Conservation (phyloP, 35 echinoderm and acorn worm species). For the Apostichopus japonicus region DNA sequence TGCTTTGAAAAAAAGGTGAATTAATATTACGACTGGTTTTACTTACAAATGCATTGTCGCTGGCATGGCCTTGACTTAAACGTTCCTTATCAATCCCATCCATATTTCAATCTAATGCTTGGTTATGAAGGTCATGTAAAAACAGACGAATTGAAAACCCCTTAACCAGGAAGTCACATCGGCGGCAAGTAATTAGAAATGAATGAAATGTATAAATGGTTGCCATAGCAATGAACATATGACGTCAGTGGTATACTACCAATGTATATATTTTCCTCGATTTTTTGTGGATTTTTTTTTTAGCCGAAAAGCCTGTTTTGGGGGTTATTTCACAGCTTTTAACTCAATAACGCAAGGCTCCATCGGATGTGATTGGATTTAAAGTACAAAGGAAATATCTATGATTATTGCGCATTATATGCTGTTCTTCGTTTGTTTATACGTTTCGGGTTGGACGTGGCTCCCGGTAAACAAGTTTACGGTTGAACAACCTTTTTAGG, state of each 20-base stretch:
- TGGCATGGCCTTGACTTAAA: not conserved
- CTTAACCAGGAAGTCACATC: constrained; percentile 27
- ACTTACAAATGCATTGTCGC: too few relatives aligned
- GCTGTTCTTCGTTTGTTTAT: too few relatives aligned
- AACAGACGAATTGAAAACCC: not conserved
- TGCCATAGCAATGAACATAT: not conserved
- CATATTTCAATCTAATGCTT: not conserved
- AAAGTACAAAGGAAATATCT: not conserved
- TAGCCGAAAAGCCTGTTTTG: not conserved
- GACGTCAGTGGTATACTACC: not conserved
- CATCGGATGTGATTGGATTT: not conserved
- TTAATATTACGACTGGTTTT: too few relatives aligned
- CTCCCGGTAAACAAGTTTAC: too few relatives aligned
- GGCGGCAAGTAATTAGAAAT: constrained; percentile 29
- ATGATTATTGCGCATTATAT: not conserved
- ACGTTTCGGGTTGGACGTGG: too few relatives aligned
- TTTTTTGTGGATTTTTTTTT: not conserved
- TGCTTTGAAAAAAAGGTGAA: too few relatives aligned
- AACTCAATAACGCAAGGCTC: not conserved
- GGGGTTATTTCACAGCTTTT: not conserved
- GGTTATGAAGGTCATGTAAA: not conserved
- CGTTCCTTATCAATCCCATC: not conserved
- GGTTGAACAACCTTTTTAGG: too few relatives aligned
- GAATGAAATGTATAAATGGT: constrained; percentile 44
- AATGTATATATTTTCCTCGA: constrained; percentile 11